A percentile compares a stretch with the other conserved stretches of the same genome.
phyloP scores from a whole-genome alignment of 2,888 invertebrate species.

The Synergus umbraculus region DNA sequence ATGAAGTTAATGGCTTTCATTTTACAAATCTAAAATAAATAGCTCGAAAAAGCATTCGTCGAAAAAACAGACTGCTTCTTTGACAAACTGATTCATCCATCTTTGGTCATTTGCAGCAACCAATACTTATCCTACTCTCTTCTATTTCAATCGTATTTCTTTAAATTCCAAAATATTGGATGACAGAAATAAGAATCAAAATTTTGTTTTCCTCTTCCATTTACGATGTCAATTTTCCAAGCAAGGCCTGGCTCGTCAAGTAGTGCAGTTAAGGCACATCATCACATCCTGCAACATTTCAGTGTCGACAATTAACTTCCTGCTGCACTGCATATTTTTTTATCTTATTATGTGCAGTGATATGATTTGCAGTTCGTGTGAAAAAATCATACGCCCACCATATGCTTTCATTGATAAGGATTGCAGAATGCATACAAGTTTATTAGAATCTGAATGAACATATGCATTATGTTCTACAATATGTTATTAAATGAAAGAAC shows the following conservation, averaged over 20 bases:
- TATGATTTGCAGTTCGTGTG: constrained; percentile 21
- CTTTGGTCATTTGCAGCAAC: constrained; percentile 37
- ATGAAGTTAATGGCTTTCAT: constrained; percentile 14
- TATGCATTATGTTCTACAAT: neutral
- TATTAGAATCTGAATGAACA: neutral
- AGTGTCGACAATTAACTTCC: constrained; percentile 47
- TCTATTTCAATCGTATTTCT: neutral
- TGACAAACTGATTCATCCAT: constrained; percentile 7
- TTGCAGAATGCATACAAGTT: neutral
- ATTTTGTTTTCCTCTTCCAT: neutral
- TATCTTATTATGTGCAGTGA: constrained; percentile 14
- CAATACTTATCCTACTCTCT: neutral
- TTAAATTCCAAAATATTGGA: neutral
- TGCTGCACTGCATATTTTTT: constrained; percentile 7
- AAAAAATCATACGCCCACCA: constrained; percentile 22
- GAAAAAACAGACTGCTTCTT: neutral
- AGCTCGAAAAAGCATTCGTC: constrained; percentile 27
- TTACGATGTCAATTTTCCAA: neutral
- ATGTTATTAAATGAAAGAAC: neutral
- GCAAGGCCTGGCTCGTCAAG: constrained; percentile 38
- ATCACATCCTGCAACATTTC: constrained; percentile 61
- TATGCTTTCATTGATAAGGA: neutral
- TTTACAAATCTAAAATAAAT: constrained; percentile 35
- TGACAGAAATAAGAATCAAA: neutral
- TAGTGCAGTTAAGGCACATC: constrained; percentile 41